These are phyloP conservation scores for Coregonus sp. DNA, from an alignment of 2,797 vertebrate species.

Conservation along the genomic window DNA sequence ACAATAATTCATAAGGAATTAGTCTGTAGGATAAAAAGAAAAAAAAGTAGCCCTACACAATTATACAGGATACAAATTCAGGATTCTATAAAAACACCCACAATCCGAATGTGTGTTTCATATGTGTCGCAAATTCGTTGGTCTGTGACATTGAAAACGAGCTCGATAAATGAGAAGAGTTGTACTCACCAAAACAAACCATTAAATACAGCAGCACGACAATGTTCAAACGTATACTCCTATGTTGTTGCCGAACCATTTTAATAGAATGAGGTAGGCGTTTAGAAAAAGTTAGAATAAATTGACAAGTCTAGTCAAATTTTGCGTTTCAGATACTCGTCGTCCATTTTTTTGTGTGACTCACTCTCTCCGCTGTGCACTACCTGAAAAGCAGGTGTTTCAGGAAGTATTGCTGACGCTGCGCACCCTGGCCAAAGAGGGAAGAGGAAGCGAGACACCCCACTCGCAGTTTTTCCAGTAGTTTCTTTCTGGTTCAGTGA, in stretches of 20 bases:
- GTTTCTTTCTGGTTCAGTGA: no score
- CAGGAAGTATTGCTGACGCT: conserved; percentile 64
- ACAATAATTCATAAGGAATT: neutral
- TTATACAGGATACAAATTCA: neutral
- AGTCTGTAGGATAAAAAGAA: neutral
- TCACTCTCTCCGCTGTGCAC: neutral
- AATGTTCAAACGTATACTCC: conserved; percentile 4
- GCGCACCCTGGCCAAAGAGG: neutral
- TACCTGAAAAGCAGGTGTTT: conserved; percentile 78
- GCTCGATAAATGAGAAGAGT: neutral
- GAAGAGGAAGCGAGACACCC: no score
- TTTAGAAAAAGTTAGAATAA: neutral
- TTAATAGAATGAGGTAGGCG: neutral
- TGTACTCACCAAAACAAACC: conserved; percentile 64
- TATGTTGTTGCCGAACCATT: conserved; percentile 45
- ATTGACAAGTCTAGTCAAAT: conserved; percentile 27
- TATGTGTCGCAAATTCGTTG: neutral
- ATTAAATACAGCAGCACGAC: conserved; percentile 35
- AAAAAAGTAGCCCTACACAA: neutral
- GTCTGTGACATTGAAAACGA: neutral
- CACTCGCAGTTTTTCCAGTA: no score
- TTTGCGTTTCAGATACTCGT: neutral
- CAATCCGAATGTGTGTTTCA: neutral
- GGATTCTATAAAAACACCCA: neutral
- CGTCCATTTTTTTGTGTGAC: conserved; percentile 57